Evolutionary conservation across 2,113 vertebrate species (phyloP), one percentile per base, ranked within the genome.

Genomic region (Nothobranchius furzeri): DNA sequence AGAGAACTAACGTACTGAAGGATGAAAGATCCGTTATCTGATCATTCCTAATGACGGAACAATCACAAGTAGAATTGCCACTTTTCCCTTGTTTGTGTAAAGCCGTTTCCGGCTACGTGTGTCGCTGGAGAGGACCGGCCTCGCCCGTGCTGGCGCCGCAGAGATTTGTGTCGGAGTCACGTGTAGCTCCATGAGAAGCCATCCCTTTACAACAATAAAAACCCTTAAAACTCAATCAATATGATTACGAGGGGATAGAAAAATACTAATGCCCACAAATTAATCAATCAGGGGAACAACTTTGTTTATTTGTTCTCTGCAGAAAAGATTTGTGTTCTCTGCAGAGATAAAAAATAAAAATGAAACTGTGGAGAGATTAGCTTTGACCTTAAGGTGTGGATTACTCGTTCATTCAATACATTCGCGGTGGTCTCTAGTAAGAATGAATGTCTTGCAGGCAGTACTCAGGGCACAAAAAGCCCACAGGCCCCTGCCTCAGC

Each of bases 81-180:
- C 85, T 84, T 87, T 85, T 81, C 86, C 88, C 85, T 87, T 79
- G 68, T 82, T 87, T 56, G 17, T 17, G 74, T 79, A 72, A 30
- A 30, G 80, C 73, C 9, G 65, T 3, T 53, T 17, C 0, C 11
- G 14, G 72, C 35, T 20, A 56, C 59, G 43, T 0, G 60, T 71
- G 46, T 68, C 64, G 2, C 47, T 52, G 84, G 67, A 64, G 83
- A 89, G 86, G 85, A 76, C 87, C 90, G 71, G 90, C 88, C 90
- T 87, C 85, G 45, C 48, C 73, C 24, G 0, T 37, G 58, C 59
- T 75, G 74, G 64, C 13, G 53, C 45, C 51, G 60, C 12, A 48
- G 71, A 56, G 62, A 43, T 81, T 73, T 46, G 46, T 7, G 47
- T 53, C 12, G 62, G 49, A 70, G 15, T 10, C 10, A 30, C 36